Conservation (phyloP, 1,140 invertebrate genomes). For the Cherax quadricarinatus region DNA sequence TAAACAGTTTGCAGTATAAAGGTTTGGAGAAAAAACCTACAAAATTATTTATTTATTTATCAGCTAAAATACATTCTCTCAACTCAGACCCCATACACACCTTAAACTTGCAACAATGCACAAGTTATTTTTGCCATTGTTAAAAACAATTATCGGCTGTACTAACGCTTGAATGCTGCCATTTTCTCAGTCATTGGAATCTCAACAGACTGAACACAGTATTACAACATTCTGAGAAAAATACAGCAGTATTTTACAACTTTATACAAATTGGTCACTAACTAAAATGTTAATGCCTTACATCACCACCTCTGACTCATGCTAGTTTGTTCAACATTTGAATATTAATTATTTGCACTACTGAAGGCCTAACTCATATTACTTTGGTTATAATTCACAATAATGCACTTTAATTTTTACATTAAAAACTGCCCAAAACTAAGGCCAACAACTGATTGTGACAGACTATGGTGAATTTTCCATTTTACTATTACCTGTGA, state of each 20-base stretch:
- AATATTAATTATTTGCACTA: not conserved
- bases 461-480: not conserved
- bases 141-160: not conserved
- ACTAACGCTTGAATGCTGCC: not conserved
- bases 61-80: slow-evolving; percentile 49
- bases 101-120: slow-evolving; percentile 15
- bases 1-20: not conserved
- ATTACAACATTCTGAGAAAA: slow-evolving; percentile 11
- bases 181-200: not conserved
- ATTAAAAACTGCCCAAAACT: not conserved
- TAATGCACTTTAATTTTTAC: not conserved
- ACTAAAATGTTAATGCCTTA: not conserved
- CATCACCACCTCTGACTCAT: not conserved
- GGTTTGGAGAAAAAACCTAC: not conserved
- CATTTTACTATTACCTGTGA: not conserved
- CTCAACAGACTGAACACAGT: not conserved
- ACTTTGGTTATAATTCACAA: not conserved
- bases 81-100: slow-evolving; percentile 27
- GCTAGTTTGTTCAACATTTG: not conserved
- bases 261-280: not conserved
- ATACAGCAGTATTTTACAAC: slow-evolving; percentile 31
- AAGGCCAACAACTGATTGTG: not conserved
- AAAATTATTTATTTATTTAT: not conserved
- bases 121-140: slow-evolving; percentile 50
- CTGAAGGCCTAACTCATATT: not conserved